Base-by-base conservation (phyloP, 1,140 invertebrate genomes). In the Tetraneura akinire region DNA sequence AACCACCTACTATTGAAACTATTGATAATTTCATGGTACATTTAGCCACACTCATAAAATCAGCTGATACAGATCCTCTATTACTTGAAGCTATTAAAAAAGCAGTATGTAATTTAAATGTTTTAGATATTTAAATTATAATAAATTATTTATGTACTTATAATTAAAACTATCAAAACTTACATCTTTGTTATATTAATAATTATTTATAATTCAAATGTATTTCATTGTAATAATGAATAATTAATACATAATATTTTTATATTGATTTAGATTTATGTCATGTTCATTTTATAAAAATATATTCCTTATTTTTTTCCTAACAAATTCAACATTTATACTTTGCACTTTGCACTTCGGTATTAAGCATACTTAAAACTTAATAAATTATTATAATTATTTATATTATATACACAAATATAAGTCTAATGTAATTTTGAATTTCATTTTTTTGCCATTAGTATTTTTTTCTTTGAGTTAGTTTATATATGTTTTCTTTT, bases 121-220 rank as follows among this genome's bases (percentile, higher is more conserved):
- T 78, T 62, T 62, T 55, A 29, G 14, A n/a, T 18, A 47, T 16
- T 76, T 76, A 60, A 76, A n/a, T n/a, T n/a, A n/a, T n/a, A n/a
- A n/a, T n/a, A n/a, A n/a, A n/a, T n/a, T n/a, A n/a, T n/a, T n/a
- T n/a, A n/a, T n/a, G n/a, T n/a, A n/a, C n/a, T n/a, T n/a, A n/a
- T n/a, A n/a, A n/a, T n/a, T n/a, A n/a, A n/a, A n/a, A n/a, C n/a
- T n/a, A n/a, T n/a, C n/a, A n/a, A n/a, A n/a, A n/a, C n/a, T n/a
- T n/a, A n/a, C n/a, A n/a, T n/a, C n/a, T n/a, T n/a, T n/a, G n/a
- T n/a, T n/a, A n/a, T n/a, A n/a, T n/a, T n/a, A n/a, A n/a, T n/a
- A n/a, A n/a, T n/a, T n/a, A n/a, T n/a, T n/a, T n/a, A n/a, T n/a
- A n/a, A n/a, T n/a, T n/a, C n/a, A n/a, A n/a, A n/a, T n/a, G n/a